Percentiles rank a stretch among this genome's conserved stretches.
phyloP scores from a whole-genome alignment of 2,113 vertebrate genomes.

The Notarius quadriscutis region DNA sequence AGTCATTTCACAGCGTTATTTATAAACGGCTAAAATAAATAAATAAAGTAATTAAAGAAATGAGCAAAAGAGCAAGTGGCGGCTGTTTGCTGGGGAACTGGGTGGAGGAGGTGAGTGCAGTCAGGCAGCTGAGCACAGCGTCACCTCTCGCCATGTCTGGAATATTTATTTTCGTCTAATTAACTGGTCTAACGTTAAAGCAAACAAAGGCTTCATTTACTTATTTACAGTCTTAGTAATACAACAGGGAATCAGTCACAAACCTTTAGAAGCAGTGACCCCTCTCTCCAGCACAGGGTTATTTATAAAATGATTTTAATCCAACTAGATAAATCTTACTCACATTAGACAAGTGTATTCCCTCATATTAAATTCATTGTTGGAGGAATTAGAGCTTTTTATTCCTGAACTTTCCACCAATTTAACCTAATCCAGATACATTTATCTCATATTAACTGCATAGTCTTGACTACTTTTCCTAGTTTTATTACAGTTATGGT shows the following conservation, averaged over 20 bases:
- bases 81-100: conserved; percentile 55
- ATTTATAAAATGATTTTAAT: background rate
- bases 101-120: conserved; percentile 63
- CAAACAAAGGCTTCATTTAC: background rate
- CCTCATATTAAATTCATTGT: background rate
- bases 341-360: background rate
- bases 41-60: background rate
- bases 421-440: background rate
- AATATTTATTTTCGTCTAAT: background rate
- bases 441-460: background rate
- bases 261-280: background rate
- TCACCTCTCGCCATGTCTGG: background rate
- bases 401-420: background rate
- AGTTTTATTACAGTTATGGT: background rate
- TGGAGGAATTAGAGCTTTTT: background rate
- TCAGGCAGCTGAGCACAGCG: background rate
- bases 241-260: background rate
- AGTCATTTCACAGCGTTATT: background rate
- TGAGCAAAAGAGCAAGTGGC: conserved; percentile 39
- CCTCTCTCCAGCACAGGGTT: background rate
- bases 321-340: background rate
- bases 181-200: background rate
- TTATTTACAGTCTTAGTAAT: background rate
- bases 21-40: background rate
- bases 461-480: background rate